These are phyloP conservation scores for Acipenser ruthenus DNA, from an alignment of 2,797 vertebrate genomes.

Conservation along the genomic window DNA sequence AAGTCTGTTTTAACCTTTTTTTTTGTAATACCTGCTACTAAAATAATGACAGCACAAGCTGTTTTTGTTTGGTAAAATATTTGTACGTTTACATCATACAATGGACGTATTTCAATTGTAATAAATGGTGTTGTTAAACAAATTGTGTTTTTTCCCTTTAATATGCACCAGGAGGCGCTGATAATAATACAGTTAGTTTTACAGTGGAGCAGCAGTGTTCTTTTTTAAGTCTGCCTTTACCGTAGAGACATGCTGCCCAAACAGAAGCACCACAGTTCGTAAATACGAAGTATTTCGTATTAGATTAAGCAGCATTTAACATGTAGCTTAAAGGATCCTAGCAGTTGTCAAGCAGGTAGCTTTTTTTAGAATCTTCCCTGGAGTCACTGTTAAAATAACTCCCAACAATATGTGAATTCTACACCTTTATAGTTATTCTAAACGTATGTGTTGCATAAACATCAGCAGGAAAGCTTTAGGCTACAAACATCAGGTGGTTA, in stretches of 20 bases:
- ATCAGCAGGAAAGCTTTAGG: not conserved
- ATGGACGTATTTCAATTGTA: not conserved
- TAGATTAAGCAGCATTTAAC: too few species aligned
- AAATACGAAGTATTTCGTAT: too few species aligned
- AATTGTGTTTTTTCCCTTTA: not conserved
- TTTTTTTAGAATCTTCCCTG: too few species aligned
- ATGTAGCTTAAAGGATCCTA: not conserved
- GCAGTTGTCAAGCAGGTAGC: too few species aligned
- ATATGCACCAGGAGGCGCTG: not conserved
- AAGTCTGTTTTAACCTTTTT: not conserved
- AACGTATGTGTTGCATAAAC: too few species aligned
- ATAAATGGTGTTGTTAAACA: not conserved
- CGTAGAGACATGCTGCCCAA: not conserved
- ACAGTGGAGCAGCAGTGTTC: not conserved
- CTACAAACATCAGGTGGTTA: not conserved
- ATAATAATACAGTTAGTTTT: not conserved
- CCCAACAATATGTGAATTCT: too few species aligned
- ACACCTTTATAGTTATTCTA: too few species aligned
- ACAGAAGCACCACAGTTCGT: not conserved
- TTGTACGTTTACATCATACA: constrained; percentile 1
- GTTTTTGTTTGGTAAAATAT: not conserved
- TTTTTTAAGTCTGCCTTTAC: not conserved
- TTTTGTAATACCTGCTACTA: not conserved
- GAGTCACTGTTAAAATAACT: too few species aligned
- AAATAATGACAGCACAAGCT: not conserved